Base-by-base conservation (phyloP, 2,113 vertebrate genomes). In the Lamprologus callipterus region DNA sequence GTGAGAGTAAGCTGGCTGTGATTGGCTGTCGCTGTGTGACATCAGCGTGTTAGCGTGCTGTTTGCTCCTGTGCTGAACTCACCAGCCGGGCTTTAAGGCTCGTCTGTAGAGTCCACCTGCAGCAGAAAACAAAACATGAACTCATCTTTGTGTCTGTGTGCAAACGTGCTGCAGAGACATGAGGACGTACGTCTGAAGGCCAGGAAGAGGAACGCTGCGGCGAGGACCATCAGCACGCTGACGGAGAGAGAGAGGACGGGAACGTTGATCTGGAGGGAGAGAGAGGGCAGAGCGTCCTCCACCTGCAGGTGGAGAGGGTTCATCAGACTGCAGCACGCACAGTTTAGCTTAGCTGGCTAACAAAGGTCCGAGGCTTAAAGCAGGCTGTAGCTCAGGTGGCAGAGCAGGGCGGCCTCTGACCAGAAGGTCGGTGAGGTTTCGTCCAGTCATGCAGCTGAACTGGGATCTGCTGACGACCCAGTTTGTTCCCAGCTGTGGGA, bases 201-300 rank as follows among this genome's bases (percentile, higher is more conserved):
- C 80, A 97, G 68, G 8, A 95, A 60, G n/a, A 94, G 81, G 55
- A 96, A 88, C 3, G 89, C 84, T 1, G 90, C 91, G 1, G 88
- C 84, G 31, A 96, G 35, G 21, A 95, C 79, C 31, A 95, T 40
- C 53, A 97, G n/a, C 45, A 95, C 17, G 8, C 88, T 91, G 90
- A 97, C 80, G 2, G 95, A 96, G 23, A 97, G 93, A 2, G 95
- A 96, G 33, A 97, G 92, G 40, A 97, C 73, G 1, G 96, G 95
- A 19, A 96, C 87, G 7, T 96, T 97, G 80, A 96, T 93, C 90
- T 96, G 95, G 5, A 96, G 91, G 13, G 95, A 94, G 42, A 95
- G 93, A 2, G 93, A 92, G 4, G 96, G 88, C 1, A 89, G 53
- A 19, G 94, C 80, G 57, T 96, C 94, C 83, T 96, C 93, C 85